Percentiles rank a stretch among this genome's conserved stretches.
Evolutionary conservation across 2,113 vertebrate species (phyloP).

Genomic region (Phylloscopus whistleri): DNA sequence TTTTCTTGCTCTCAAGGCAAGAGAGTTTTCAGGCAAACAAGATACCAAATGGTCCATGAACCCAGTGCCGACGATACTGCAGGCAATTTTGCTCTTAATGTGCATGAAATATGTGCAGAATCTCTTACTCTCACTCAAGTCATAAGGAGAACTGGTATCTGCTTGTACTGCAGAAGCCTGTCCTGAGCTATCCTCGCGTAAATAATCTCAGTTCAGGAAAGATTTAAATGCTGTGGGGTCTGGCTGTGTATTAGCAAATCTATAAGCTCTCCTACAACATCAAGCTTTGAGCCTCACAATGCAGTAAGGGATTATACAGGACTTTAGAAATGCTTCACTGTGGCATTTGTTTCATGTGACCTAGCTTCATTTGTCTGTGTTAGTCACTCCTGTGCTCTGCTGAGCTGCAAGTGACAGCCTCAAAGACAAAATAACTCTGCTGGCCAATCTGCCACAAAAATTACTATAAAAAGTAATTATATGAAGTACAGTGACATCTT

Average conservation of each 20-base stretch:
- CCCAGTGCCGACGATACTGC: neutral
- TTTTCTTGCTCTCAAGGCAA: slow-evolving; percentile 1
- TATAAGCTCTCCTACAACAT: neutral
- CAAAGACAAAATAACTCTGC: slow-evolving; percentile 18
- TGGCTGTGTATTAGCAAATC: neutral
- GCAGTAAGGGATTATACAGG: neutral
- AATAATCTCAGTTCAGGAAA: neutral
- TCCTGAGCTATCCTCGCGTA: neutral
- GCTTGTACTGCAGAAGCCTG: neutral
- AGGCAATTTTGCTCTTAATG: neutral
- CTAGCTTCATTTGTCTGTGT: neutral
- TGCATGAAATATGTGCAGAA: neutral
- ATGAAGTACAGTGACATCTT: neutral
- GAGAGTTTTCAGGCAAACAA: slow-evolving; percentile 1
- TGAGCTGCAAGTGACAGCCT: neutral
- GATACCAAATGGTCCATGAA: neutral
- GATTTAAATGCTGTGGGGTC: neutral
- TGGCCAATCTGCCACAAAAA: neutral
- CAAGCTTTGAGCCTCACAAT: neutral
- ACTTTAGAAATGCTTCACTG: neutral
- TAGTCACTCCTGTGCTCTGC: neutral
- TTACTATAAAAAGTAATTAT: neutral
- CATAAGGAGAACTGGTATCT: neutral
- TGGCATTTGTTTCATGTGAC: slow-evolving; percentile 1
- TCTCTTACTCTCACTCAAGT: neutral